A percentile compares a stretch with the other conserved stretches of the same genome.
phyloP scores from a whole-genome alignment of 2,888 invertebrate species.

The Cheilosia impressa region DNA sequence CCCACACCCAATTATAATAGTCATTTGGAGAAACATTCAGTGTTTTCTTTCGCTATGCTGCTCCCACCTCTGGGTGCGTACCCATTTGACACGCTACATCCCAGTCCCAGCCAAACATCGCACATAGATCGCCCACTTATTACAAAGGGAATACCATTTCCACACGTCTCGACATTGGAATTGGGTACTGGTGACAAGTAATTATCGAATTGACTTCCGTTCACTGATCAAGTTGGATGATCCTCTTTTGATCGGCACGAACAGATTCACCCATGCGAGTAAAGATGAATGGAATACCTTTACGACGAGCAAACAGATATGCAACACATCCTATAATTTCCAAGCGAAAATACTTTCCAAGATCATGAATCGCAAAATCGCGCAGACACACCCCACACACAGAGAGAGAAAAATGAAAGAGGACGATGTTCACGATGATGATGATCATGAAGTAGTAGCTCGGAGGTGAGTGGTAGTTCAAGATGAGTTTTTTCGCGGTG shows the following conservation, averaged over 20 bases:
- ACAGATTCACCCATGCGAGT: conserved; percentile 26
- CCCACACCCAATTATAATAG: neutral
- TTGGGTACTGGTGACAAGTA: conserved; percentile 72
- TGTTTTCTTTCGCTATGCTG: neutral
- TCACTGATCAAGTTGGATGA: conserved; percentile 47
- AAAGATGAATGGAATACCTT: conserved; percentile 67
- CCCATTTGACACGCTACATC: too few species aligned
- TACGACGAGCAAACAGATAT: conserved; percentile 9
- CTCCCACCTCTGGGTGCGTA: too few species aligned
- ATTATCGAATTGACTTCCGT: conserved; percentile 76
- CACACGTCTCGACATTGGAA: conserved; percentile 16
- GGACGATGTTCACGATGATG: conserved; percentile 7
- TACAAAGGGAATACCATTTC: conserved; percentile 10
- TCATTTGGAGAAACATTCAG: conserved; percentile 2
- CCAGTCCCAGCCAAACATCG: too few species aligned
- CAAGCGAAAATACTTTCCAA: conserved; percentile 36
- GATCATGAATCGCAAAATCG: conserved; percentile 54
- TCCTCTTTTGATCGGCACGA: conserved; percentile 39
- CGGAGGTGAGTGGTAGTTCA: conserved; percentile 33
- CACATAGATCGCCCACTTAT: conserved; percentile 64
- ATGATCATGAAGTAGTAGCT: neutral
- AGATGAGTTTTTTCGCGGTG: neutral
- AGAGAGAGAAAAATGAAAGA: conserved; percentile 21
- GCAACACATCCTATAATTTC: conserved; percentile 59
- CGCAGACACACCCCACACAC: conserved; percentile 52